A percentile compares a stretch with the other conserved stretches of the same genome.
Evolutionary conservation across 2,797 vertebrate genomes (phyloP).

Genomic region (Characodon lateralis): DNA sequence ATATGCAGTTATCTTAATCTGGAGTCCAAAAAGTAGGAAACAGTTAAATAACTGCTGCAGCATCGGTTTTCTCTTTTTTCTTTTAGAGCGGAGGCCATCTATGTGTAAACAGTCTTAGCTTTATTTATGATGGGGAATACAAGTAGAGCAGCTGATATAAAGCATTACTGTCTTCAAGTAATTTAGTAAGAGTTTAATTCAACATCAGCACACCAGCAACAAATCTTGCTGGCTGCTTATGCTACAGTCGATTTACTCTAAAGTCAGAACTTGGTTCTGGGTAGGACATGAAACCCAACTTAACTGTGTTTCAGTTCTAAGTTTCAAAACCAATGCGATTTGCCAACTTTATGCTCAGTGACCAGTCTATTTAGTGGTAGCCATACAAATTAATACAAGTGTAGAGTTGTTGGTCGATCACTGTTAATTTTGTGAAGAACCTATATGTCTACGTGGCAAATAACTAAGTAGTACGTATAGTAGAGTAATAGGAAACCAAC

Average conservation of each 20-base stretch:
- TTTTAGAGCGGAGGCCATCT: slow-evolving; percentile 24
- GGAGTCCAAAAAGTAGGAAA: slow-evolving; percentile 15
- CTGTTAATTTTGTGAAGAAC: background rate
- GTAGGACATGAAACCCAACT: background rate
- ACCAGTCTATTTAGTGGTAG: background rate
- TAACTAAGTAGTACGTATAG: background rate
- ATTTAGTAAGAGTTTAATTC: slow-evolving; percentile 1
- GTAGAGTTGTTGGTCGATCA: background rate
- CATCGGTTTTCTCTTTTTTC: slow-evolving; percentile 41
- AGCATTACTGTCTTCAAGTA: slow-evolving; percentile 23
- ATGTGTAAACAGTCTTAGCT: slow-evolving; percentile 31
- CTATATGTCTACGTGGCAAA: background rate
- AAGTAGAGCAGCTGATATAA: slow-evolving; percentile 15
- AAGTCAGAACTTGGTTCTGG: background rate
- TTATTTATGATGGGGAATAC: slow-evolving; percentile 42
- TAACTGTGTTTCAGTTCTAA: background rate
- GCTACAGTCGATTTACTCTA: background rate
- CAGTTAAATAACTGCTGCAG: slow-evolving; percentile 17
- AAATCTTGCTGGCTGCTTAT: background rate
- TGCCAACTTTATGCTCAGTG: background rate
- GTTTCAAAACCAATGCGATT: background rate
- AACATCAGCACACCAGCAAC: background rate
- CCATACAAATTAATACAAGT: background rate
- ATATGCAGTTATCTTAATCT: slow-evolving; percentile 12
- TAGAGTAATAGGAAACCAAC: background rate